Conservation (phyloP, 2,888 invertebrate species). For the Lithodes maja region DNA sequence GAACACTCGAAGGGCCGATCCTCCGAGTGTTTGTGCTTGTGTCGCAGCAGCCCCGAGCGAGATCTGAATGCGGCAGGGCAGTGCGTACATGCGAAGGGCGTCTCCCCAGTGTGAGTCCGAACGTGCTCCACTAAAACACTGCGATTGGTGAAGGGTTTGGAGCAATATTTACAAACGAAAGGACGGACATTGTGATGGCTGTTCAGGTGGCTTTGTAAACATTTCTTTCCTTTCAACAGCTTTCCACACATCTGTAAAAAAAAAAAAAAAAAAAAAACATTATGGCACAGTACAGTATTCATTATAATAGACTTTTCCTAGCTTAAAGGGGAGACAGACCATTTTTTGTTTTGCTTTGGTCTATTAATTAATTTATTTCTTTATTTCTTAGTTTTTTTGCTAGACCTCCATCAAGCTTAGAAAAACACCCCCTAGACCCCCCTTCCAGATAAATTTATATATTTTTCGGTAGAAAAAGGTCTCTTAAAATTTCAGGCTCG, state of each 20-base stretch:
- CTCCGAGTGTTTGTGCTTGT: slow-evolving; percentile 45
- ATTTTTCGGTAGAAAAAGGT: too few species aligned
- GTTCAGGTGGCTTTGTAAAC: slow-evolving; percentile 58
- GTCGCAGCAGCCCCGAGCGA: slow-evolving; percentile 39
- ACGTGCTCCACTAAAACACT: slow-evolving; percentile 54
- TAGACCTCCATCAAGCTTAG: too few species aligned
- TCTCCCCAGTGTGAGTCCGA: slow-evolving; percentile 66
- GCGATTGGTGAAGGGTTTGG: slow-evolving; percentile 57
- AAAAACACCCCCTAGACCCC: too few species aligned
- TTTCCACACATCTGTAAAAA: slow-evolving; percentile 62
- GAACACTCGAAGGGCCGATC: slow-evolving; percentile 53
- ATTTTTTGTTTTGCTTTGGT: too few species aligned
- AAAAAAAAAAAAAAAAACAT: too few species aligned
- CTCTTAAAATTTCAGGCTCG: too few species aligned
- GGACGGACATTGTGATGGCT: slow-evolving; percentile 62
- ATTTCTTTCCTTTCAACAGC: slow-evolving; percentile 49
- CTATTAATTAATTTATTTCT: too few species aligned
- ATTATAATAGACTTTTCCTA: too few species aligned
- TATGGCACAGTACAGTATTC: too few species aligned
- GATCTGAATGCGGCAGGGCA: slow-evolving; percentile 57
- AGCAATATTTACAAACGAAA: slow-evolving; percentile 52
- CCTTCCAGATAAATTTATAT: too few species aligned
- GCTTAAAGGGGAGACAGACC: too few species aligned
- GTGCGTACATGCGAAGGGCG: slow-evolving; percentile 47
- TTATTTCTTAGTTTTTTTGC: too few species aligned